Conservation (phyloP, 2,113 vertebrate species). For the Nannobrachium achirus region DNA sequence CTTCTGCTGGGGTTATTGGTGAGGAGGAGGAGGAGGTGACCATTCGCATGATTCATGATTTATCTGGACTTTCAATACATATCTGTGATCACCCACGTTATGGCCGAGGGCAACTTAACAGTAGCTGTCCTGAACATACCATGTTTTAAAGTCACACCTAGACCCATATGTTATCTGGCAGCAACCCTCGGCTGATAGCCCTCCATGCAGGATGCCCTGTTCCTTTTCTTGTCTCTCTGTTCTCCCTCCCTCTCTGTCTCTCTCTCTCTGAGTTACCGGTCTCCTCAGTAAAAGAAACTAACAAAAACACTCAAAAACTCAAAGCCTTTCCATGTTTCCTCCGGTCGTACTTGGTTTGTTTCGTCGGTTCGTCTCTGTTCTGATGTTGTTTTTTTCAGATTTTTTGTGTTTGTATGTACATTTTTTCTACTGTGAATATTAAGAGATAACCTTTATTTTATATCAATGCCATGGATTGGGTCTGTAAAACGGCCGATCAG, state of each 20-base stretch:
- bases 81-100: conserved; percentile 37
- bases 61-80: conserved; percentile 23
- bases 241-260: conserved; percentile 5
- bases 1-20: conserved; percentile 24
- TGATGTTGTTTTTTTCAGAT: conserved; percentile 33
- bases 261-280: conserved; percentile 7
- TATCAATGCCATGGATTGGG: conserved; percentile 61
- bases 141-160: conserved; percentile 13
- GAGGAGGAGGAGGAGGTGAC: conserved; percentile 18
- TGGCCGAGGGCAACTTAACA: conserved; percentile 23
- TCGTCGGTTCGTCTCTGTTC: conserved; percentile 46
- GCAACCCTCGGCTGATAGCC: conserved; percentile 10
- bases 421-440: conserved; percentile 78
- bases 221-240: conserved; percentile 26
- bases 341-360: conserved; percentile 31
- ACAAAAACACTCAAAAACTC: conserved; percentile 29
- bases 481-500: conserved; percentile 50
- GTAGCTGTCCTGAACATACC: conserved; percentile 12
- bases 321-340: conserved; percentile 36
- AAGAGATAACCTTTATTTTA: conserved; percentile 67
- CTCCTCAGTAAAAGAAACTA: conserved; percentile 23
- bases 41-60: neutral
- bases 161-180: neutral
- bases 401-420: conserved; percentile 43
- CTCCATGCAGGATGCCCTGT: conserved; percentile 14